Base-by-base conservation (phyloP, 2,888 invertebrate genomes). In the Lottia gigantea region DNA sequence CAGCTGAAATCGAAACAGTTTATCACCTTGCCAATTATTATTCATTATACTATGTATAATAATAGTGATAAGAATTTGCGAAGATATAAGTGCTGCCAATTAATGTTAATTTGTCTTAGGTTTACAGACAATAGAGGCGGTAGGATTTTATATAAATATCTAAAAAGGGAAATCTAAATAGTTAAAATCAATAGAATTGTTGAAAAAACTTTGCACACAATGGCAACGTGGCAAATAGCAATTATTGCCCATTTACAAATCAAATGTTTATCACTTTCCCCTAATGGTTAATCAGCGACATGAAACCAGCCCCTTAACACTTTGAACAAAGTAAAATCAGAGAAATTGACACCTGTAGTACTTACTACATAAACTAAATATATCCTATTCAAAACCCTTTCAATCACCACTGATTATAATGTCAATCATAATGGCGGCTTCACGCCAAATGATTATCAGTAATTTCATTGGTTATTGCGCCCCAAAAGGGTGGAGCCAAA, bases 221-320 rank as follows among this genome's bases (percentile, higher is more conserved):
- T 55, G 19, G 14, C 19, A 55, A 23, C 19, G 19, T 55, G 23
- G 23, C 23, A 23, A 55, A 55, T 19, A 23, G 23, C 55, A 55
- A 55, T 55, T 23, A 55, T 19, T 19, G 14, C 55, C 23, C 19
- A 55, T 55, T 55, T 55, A 23, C 15, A 55, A 19, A 23, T 23
- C 23, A 55, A 55, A 55, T 55, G 55, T 55, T 55, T 55, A 55
- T 19, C 55, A 55, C 55, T 55, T 55, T 55, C 55, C 23, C 14
- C 55, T 55, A 55, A 55, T 55, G 55, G 23, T 19, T 55, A 55
- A 55, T 55, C 55, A 55, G 14, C 55, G 55, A 23, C 23, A 23
- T 23, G 23, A 55, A 23, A 23, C 55, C 55, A 55, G 23, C 14
- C 55, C 55, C 55, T 23, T 23, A 55, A 23, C 55, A 40, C 40